Conservation (phyloP, 2,797 vertebrate genomes). For the Loriculus beryllinus region DNA sequence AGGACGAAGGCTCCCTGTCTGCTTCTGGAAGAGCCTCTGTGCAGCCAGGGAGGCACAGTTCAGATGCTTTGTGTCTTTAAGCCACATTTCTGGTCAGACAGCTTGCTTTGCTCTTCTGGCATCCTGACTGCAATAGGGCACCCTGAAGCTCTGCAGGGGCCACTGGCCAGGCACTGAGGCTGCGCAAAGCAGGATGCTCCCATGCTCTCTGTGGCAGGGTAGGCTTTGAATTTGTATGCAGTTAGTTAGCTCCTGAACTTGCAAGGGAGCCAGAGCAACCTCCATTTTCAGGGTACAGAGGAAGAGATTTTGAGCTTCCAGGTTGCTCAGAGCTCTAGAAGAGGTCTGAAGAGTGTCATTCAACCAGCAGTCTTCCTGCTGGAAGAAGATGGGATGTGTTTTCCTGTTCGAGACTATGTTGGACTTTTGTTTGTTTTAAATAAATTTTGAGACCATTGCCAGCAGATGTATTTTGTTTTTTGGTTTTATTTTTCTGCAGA, state of each 20-base stretch:
- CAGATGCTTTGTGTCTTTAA: background rate
- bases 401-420: background rate
- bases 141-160: background rate
- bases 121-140: background rate
- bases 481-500: background rate
- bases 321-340: background rate
- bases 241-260: background rate
- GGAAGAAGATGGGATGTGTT: background rate
- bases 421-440: background rate
- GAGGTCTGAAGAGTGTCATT: accelerated
- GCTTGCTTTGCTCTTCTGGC: background rate
- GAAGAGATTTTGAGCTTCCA: background rate
- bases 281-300: background rate
- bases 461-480: background rate
- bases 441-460: background rate
- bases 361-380: background rate
- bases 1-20: background rate
- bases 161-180: no score
- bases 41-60: background rate
- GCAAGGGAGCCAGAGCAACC: background rate
- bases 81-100: accelerated
- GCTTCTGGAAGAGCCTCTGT: background rate
- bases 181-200: background rate
- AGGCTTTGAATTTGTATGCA: background rate
- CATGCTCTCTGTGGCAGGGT: background rate